A percentile compares a stretch with the other conserved stretches of the same genome.
These are phyloP conservation scores for Varecia variegata DNA, from an alignment of 2,797 vertebrate genomes.

Conservation along the genomic window DNA sequence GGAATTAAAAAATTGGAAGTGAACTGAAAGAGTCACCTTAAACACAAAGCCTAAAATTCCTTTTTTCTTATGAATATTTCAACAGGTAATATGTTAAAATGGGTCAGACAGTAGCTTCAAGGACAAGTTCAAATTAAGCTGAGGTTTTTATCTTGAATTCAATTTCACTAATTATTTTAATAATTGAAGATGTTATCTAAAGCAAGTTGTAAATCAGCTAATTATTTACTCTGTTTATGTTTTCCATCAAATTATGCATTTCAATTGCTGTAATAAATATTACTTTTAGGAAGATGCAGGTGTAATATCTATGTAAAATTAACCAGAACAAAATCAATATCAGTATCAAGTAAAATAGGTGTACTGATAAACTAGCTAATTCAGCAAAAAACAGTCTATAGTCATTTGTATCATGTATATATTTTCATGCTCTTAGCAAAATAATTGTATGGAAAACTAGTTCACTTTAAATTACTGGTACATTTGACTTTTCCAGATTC, in stretches of 20 bases:
- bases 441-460: neutral
- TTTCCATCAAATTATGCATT: conserved; percentile 78
- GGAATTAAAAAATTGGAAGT: neutral
- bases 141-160: conserved; percentile 77
- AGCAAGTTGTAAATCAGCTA: conserved; percentile 81
- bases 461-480: neutral
- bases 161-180: conserved; percentile 83
- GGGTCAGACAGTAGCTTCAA: conserved; percentile 79
- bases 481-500: neutral
- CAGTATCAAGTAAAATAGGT: conserved; percentile 23
- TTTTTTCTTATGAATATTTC: conserved; percentile 66
- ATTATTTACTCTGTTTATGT: conserved; percentile 81
- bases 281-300: conserved; percentile 48
- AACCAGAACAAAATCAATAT: conserved; percentile 44
- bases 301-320: conserved; percentile 51
- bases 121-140: conserved; percentile 79
- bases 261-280: conserved; percentile 67
- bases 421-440: neutral
- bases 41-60: conserved; percentile 47
- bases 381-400: neutral
- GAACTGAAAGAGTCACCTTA: conserved; percentile 51
- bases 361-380: neutral
- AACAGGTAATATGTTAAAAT: conserved; percentile 73
- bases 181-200: conserved; percentile 83
- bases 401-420: neutral